Evolutionary conservation across 1,140 invertebrate genomes (phyloP), one percentile per base, ranked within the genome.

Genomic region (Vanessa tameamea): DNA sequence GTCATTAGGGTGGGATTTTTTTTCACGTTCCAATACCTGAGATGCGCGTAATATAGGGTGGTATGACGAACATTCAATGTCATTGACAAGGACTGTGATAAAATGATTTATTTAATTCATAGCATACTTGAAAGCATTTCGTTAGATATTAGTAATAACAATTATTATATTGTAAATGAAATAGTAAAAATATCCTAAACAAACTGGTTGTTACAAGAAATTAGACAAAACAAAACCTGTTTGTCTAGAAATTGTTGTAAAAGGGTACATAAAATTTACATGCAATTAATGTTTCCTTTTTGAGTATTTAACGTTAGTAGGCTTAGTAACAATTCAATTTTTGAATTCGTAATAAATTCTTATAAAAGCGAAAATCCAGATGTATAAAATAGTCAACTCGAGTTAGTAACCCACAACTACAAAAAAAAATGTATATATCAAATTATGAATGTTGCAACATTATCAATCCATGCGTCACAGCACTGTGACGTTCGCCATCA

Each of bases 1-100:
- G 64, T 72, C 75, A 77, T 74, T 70, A 57, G 66, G 72, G 70
- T 57, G 76, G 73, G 67, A 72, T 80, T 75, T 77, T 73, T 74
- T 71, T 64, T 43, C 68, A 53, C 57, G 57, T 61, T 75, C 64
- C n/a, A 61, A 73, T 47, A 73, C 59, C 51, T 65, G 31, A 20
- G 43, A 13, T 23, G 47, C 53, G 47, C 13, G 1, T 64, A 48
- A 70, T 23, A 57, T 13, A 16, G 12, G 23, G 11, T 23, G 16
- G 13, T 23, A n/a, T 61, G 31, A 61, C 57, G 57, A 16, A 61
- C 5, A 61, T 37, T 61, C 26, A 61, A 61, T 61, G 57, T 61
- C 57, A 61, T 37, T 61, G 57, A 61, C 57, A 61, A 61, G 57
- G 57, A 15, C 31, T 61, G 14, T 15, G 31, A 61, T 9, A 31